These are phyloP conservation scores for Orussus abietinus DNA, from an alignment of 1,140 invertebrate genomes.

Conservation along the genomic window DNA sequence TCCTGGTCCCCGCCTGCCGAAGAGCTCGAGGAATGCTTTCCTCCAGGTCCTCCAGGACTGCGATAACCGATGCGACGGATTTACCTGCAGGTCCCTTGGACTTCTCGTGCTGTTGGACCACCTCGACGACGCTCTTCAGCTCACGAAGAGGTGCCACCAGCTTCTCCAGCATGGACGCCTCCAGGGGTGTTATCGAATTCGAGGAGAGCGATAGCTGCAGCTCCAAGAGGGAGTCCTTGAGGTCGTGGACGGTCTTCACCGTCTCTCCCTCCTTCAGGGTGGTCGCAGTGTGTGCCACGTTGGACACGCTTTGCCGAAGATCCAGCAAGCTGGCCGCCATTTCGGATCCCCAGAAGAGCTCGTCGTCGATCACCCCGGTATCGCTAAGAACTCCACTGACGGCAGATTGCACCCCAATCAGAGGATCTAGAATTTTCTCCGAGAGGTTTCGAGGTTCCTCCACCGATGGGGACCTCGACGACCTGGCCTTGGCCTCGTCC, in stretches of 20 bases:
- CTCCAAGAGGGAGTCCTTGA: conserved; percentile 30
- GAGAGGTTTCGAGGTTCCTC: conserved; percentile 24
- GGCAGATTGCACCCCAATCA: conserved; percentile 39
- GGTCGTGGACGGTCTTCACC: conserved; percentile 28
- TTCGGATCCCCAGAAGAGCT: conserved; percentile 12
- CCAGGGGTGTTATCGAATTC: no score
- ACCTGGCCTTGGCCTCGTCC: neutral
- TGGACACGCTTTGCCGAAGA: conserved; percentile 36
- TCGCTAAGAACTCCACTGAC: conserved; percentile 34
- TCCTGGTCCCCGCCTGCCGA: no score
- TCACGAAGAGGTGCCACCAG: conserved; percentile 1
- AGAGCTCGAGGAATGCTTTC: no score
- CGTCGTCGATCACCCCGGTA: conserved; percentile 21
- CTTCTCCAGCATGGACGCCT: neutral
- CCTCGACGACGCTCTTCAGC: no score
- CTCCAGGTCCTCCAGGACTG: no score
- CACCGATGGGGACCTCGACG: no score
- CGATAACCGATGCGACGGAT: no score
- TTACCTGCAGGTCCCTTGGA: no score
- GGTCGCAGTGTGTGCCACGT: conserved; percentile 36
- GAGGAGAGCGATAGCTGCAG: conserved; percentile 19
- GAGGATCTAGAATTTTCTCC: conserved; percentile 38
- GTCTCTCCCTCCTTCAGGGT: conserved; percentile 35
- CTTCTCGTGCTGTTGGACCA: no score
- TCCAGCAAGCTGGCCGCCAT: conserved; percentile 30